A percentile compares a stretch with the other conserved stretches of the same genome.
Evolutionary conservation across 1,140 invertebrate genomes (phyloP).

Genomic region (Drosophila insularis): DNA sequence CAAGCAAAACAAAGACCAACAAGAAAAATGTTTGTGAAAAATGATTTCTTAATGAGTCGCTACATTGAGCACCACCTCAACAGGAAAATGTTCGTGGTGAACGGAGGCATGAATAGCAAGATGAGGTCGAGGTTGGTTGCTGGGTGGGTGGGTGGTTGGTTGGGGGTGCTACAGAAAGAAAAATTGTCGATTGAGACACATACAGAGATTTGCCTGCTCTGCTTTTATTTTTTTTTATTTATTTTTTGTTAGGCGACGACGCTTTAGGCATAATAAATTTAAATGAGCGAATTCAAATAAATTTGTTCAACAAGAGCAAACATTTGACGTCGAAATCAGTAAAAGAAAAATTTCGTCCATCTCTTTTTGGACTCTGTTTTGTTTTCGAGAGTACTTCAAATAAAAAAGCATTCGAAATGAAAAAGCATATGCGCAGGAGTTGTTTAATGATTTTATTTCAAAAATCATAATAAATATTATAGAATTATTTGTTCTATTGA

Average conservation of each 20-base stretch:
- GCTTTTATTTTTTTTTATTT: background rate
- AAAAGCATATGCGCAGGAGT: too few species aligned
- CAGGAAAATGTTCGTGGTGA: conserved; percentile 4
- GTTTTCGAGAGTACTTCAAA: too few species aligned
- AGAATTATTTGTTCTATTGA: too few species aligned
- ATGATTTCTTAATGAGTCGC: conserved; percentile 61
- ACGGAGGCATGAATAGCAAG: too few species aligned
- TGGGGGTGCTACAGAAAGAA: background rate
- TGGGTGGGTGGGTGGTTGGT: too few species aligned
- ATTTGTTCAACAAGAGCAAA: conserved; percentile 6
- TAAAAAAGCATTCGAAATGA: too few species aligned
- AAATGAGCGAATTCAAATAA: conserved; percentile 10
- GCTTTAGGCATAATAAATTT: conserved; percentile 3
- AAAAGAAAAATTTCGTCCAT: background rate
- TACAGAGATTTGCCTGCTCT: background rate
- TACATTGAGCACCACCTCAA: conserved; percentile 30
- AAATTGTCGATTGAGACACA: conserved; percentile 7
- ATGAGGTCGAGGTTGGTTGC: too few species aligned
- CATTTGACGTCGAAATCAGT: background rate
- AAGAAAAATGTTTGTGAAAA: conserved; percentile 46
- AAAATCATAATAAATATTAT: too few species aligned
- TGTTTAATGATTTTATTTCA: too few species aligned
- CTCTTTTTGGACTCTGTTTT: too few species aligned
- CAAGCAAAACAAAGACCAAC: conserved; percentile 23
- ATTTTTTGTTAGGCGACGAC: background rate